A percentile compares a stretch with the other conserved stretches of the same genome.
Conservation (phyloP, 2,888 invertebrate species). For the Troides oblongomaculatus region DNA sequence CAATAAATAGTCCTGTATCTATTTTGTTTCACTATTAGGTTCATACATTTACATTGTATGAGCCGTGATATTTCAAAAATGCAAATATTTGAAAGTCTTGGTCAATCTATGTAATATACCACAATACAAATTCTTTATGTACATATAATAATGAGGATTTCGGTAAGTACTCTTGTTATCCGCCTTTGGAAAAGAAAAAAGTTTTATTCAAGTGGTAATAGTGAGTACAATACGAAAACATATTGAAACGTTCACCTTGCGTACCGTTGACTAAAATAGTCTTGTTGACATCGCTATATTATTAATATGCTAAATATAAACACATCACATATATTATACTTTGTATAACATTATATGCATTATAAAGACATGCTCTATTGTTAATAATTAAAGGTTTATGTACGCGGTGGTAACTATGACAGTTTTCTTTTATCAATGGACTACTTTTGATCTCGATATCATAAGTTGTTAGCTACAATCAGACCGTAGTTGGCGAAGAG, state of each 20-base stretch:
- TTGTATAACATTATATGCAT: not conserved
- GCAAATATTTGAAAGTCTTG: not conserved
- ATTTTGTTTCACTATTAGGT: not conserved
- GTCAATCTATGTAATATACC: not conserved
- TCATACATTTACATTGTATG: not conserved
- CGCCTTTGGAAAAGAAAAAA: not conserved
- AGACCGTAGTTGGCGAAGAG: no score
- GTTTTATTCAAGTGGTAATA: not conserved
- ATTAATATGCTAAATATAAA: constrained; percentile 1
- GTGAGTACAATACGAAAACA: constrained; percentile 4
- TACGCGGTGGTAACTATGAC: not conserved
- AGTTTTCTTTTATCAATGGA: no score
- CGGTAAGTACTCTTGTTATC: not conserved
- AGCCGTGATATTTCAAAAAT: not conserved
- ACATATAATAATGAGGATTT: not conserved
- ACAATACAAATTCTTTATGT: not conserved
- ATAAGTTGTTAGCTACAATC: no score
- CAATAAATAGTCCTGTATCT: not conserved
- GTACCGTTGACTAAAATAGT: constrained; percentile 2
- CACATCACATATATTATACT: constrained; percentile 5
- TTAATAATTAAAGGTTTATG: not conserved
- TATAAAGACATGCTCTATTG: not conserved
- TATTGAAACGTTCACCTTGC: constrained; percentile 2
- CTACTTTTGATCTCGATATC: no score
- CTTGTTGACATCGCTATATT: constrained; percentile 7